Evolutionary conservation across 2,113 vertebrate genomes (phyloP), one percentile per base, ranked within the genome.

Genomic region (Gracilinanus agilis): DNA sequence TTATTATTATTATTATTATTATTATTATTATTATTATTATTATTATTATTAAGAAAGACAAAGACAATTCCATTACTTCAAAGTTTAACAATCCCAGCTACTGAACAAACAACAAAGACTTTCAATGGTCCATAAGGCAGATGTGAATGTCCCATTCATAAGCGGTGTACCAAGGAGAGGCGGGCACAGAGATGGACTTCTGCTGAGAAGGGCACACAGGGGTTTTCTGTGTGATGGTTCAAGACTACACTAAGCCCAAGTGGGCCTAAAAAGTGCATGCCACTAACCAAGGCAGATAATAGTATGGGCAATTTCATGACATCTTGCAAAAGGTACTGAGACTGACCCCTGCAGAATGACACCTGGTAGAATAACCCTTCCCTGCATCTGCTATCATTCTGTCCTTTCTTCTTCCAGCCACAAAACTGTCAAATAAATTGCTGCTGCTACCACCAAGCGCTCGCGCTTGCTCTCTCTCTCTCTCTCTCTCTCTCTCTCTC

Each of bases 61-160:
- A 83, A 6, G 67, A 83, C 67, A 75, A 83, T 40, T 83, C 19
- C 67, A 7, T 83, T 40, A 40, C 67, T 83, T 83, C n/a, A 40
- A 83, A 40, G n/a, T 75, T 21, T n/a, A 83, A 83, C 67, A 83
- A 83, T 83, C n/a, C 67, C n/a, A 40, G n/a, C 6, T 40, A 8
- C 67, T 83, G 67, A 83, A 83, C 67, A 83, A 83, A 83, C n/a
- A 83, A 40, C 67, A 83, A 83, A 83, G 67, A 40, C 67, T 40
- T 40, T 83, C 67, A 83, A 83, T 83, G 34, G 67, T 40, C 67
- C n/a, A 19, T 40, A 83, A 40, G 34, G n/a, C 67, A 40, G 67
- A 83, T 83, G 67, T 83, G 67, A 83, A 83, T 83, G 67, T 83
- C 67, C 67, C n/a, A 83, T 83, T 83, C 67, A 83, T 83, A 83